Base-by-base conservation (phyloP, 1,140 invertebrate species). In the Hypothenemus hampei region DNA sequence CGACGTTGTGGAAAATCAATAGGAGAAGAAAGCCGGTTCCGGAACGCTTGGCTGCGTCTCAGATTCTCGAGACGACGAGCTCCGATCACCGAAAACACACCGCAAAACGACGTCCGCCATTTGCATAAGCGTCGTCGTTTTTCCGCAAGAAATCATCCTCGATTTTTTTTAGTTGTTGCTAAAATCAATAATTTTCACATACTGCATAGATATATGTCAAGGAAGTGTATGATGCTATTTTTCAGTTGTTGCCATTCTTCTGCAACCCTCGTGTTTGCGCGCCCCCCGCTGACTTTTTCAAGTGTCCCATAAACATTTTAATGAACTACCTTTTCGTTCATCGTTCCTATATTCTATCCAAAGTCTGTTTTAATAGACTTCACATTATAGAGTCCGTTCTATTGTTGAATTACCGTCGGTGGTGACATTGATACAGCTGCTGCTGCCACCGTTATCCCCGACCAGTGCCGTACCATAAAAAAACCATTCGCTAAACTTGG, bases 21-120 rank as follows among this genome's bases (percentile, higher is more conserved):
- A 71, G 70, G 66, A 66, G 67, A 71, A 68, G 68, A 71, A 69
- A 69, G 66, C 62, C 66, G 68, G 68, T 71, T 71, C 68, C 69
- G 69, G 69, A 71, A 71, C 69, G 69, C 64, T 71, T 68, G 66
- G 69, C 67, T 71, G 68, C 65, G 58, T 67, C 66, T 70, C 69
- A 71, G 69, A 71, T 71, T 71, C 69, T 68, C 69, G 69, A 70
- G 69, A 70, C 65, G 69, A 70, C 65, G 69, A 70, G 69, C 67
- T 64, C 66, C 66, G 66, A 71, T 71, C 69, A 69, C 69, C 67
- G 69, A 64, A n/a, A 61, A 60, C 60, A 57, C 60, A 60, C 67
- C 62, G 67, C 64, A 68, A 69, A 69, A 68, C 63, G 65, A 61
- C 49, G 54, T 16, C 24, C 20, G 64, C 60, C 60, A 64, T 65